Base-by-base conservation (phyloP, 2,113 vertebrate species). In the Aix galericulata region DNA sequence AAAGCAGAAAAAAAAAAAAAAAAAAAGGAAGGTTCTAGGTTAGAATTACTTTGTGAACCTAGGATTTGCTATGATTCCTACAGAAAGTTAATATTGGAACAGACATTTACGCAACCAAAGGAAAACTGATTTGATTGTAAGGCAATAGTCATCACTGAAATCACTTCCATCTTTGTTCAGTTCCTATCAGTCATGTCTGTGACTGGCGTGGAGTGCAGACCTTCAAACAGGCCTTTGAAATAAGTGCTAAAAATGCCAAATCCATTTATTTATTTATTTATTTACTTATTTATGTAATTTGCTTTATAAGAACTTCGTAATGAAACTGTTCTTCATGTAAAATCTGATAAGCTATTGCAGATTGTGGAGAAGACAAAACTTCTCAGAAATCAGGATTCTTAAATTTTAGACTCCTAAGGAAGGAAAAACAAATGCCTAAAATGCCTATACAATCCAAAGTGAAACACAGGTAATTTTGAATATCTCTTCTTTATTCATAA, bases 111-210 rank as follows among this genome's bases (percentile, higher is more conserved):
- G 92, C 48, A 86, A 76, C 60, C 69, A 77, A 84, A 91, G 29
- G 73, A 81, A 94, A 96, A 75, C 20, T 81, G 26, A 38, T 82
- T 50, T 94, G 89, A 95, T 79, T 91, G 80, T 72, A 81, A 84
- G 62, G 91, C 83, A 88, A 82, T 95, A 91, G 62, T 81, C 88
- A 93, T 88, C 88, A 94, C 68, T 71, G 58, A 91, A 96, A 96
- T 91, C 13, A 75, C 66, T 96, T 83, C 75, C 59, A 91, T 23
- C 48, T 85, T 72, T 52, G 21, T 63, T 88, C 90, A 62, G 11
- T 42, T 92, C 69, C 56, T 53, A 23, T 79, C 66, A 13, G 59
- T 66, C 85, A 15, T 10, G 44, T 80, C 58, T 93, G 48, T 29
- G 67, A 22, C 86, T 81, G 73, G 7, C 2, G 8, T 34, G 56